phyloP scores from a whole-genome alignment of 2,888 invertebrate species.

The Periphyllus acericola region DNA sequence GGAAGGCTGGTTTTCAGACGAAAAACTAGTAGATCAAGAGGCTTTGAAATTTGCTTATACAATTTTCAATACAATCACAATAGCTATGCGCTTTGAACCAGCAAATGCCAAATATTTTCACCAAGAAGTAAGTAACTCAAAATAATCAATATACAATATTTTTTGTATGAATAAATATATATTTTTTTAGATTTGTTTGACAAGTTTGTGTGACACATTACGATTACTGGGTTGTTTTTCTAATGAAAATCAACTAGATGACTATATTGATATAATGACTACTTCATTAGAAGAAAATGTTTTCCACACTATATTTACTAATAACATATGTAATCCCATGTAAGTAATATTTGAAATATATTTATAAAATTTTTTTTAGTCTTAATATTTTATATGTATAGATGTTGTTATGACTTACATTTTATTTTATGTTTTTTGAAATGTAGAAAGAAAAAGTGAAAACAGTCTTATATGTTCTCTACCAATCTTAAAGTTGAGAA shows the following conservation, averaged over 20 bases:
- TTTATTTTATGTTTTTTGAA: slow-evolving; percentile 20
- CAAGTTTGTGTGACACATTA: slow-evolving; percentile 92
- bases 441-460: slow-evolving; percentile 25
- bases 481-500: slow-evolving; percentile 3
- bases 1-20: slow-evolving; percentile 80
- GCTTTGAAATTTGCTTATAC: slow-evolving; percentile 49
- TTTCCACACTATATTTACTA: slow-evolving; percentile 81
- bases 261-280: slow-evolving; percentile 68
- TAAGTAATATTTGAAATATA: slow-evolving; percentile 26
- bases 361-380: background rate
- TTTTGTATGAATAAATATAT: slow-evolving; percentile 40
- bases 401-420: background rate
- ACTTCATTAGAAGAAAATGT: slow-evolving; percentile 68
- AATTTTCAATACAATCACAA: slow-evolving; percentile 88
- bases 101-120: slow-evolving; percentile 99
- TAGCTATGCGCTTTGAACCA: slow-evolving; percentile 99
- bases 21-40: slow-evolving; percentile 72
- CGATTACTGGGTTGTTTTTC: slow-evolving; percentile 91
- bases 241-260: slow-evolving; percentile 70
- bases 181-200: slow-evolving; percentile 82
- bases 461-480: slow-evolving; percentile 16
- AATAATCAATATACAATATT: slow-evolving; percentile 12
- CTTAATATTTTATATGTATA: background rate
- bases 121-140: slow-evolving; percentile 77
- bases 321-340: slow-evolving; percentile 75